Evolutionary conservation across 2,888 invertebrate genomes (phyloP).

Genomic region (Drosophila flavopinicola): DNA sequence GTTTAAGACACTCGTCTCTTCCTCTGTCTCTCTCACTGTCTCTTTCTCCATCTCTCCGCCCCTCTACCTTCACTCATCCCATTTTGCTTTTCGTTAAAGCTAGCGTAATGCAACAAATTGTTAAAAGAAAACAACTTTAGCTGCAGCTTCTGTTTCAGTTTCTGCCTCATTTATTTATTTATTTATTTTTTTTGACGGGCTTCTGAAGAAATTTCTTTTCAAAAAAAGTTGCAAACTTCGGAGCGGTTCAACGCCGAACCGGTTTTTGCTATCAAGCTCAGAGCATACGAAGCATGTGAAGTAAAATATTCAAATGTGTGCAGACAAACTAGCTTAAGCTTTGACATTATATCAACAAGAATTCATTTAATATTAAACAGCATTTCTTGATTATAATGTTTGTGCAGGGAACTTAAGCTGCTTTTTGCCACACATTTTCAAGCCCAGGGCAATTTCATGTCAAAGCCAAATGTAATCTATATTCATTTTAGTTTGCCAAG

Average conservation of each 20-base stretch:
- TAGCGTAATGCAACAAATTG: slow-evolving; percentile 29
- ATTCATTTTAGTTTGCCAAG: no score
- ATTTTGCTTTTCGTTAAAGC: slow-evolving; percentile 4
- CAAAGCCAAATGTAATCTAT: no score
- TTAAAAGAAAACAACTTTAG: slow-evolving; percentile 13
- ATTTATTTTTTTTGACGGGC: no score
- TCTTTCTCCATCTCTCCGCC: not conserved
- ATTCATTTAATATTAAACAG: not conserved
- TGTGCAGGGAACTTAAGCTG: no score
- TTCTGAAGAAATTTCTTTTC: not conserved
- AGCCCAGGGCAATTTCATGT: not conserved
- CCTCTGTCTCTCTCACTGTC: not conserved
- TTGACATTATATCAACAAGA: not conserved
- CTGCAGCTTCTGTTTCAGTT: slow-evolving; percentile 13
- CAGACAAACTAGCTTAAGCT: not conserved
- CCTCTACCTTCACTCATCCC: not conserved
- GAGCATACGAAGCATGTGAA: not conserved
- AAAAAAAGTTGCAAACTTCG: not conserved
- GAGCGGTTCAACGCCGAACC: not conserved
- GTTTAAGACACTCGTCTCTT: not conserved
- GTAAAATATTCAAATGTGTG: not conserved
- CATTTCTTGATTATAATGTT: no score
- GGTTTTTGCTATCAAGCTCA: not conserved
- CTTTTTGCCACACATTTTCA: not conserved
- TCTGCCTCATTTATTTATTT: no score